Base-by-base conservation (phyloP, 30 jellyfish, hydroid and myxozoan genomes). In the Morbakka virulenta region DNA sequence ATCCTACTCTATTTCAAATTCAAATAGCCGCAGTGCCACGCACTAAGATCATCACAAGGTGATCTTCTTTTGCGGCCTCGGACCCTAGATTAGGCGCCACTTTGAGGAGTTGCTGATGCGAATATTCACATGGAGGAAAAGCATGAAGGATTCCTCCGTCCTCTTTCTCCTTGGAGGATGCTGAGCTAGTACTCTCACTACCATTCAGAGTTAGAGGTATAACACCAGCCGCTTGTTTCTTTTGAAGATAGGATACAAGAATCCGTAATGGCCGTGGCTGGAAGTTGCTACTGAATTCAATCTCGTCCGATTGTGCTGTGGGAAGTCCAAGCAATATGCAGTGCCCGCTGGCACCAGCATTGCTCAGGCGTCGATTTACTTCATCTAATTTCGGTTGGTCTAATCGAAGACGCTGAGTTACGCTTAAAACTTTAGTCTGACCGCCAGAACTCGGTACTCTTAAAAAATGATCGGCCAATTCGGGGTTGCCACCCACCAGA, bases 161-260 rank as follows among this genome's bases (percentile, higher is more conserved):
- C 69, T 92, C 98, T 72, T 85, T 95, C 31, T 63, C 51, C 13
- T 83, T 81, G 13, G 88, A 33, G 32, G 78, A 84, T 11, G 72
- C 65, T n/a, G n/a, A n/a, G n/a, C n/a, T n/a, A n/a, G n/a, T n/a
- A n/a, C n/a, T n/a, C n/a, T n/a, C n/a, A n/a, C n/a, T n/a, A 57
- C 79, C 98, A 34, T 25, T 76, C 28, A 87, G 69, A 17, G 86
- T 82, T 84, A 92, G 52, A 4, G 95, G 94, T 28, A 92, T 92
- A 4, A 92, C 98, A 35, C 98, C 98, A 0, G 98, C 98, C 32
- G 98, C 98, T 85, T 92, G 97, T 69, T 92, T 92, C 57, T 92
- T 90, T 34, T 82, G 81, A 72, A 92, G 76, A 69, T 92, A 92
- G 32, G 96, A 88, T 25, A 92, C 98, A 77, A 92, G 95, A 84